Base-by-base conservation (phyloP, 2,888 invertebrate genomes). In the Ptilodon capucinus region DNA sequence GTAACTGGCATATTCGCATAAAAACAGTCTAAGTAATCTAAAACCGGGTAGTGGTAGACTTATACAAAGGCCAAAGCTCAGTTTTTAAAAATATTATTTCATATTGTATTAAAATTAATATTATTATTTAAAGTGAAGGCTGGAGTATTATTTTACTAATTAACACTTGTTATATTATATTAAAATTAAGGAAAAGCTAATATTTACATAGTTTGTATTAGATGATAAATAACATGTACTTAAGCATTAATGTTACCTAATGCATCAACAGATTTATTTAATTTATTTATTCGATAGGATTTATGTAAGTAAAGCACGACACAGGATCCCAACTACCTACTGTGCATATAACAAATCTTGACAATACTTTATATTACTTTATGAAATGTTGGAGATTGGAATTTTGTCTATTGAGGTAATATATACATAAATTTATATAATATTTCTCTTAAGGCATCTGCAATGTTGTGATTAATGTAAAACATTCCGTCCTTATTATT, bases 381-480 rank as follows among this genome's bases (percentile, higher is more conserved):
- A 5, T 17, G 17, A 11, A 28, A 17, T 5, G 8, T 35, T 35
- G 4, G 14, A 35, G 18, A 17, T 17, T 35, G 17, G 17, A 14
- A n/a, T 32, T 14, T 14, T 13, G 1, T 4, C 30, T 30, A 30
- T 30, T n/a, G 32, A 32, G 14, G 32, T 32, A 32, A 32, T 32
- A 32, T 14, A 11, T 14, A 32, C 9, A 14, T 35, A 11, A 35
- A 4, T 28, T 28, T 28, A n/a, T 28, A 28, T n/a, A 28, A 28
- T 28, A n/a, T 28, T 4, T 8, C 2, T 11, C 13, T 32, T 7
- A 23, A 57, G 40, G 50, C 60, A 57, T 60, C 54, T 39, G 32
- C 50, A 54, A 61, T 21, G 55, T 71, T 68, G 67, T 70, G 68
- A 70, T 65, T 63, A 56, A 51, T 58, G 42, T 52, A 50, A 60